Evolutionary conservation across 1,140 invertebrate genomes (phyloP).

Genomic region (Dryas iulia): DNA sequence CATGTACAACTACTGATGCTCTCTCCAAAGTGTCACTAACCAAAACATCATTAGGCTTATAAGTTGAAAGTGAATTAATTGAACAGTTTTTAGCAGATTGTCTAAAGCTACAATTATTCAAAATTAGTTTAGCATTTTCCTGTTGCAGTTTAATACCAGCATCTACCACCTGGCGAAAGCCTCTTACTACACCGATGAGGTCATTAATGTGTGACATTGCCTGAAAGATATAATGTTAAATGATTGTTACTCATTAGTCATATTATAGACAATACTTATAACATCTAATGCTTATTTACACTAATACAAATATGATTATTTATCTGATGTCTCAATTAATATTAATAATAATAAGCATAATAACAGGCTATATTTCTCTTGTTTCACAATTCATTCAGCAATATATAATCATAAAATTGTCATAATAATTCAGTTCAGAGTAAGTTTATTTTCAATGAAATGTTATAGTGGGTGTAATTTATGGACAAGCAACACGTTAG

Average conservation of each 20-base stretch:
- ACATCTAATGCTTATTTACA: too few species aligned
- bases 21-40: conserved; percentile 61
- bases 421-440: neutral
- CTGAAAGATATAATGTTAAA: conserved; percentile 44
- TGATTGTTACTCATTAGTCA: neutral
- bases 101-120: conserved; percentile 84
- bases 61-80: conserved; percentile 53
- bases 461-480: neutral
- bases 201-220: conserved; percentile 83
- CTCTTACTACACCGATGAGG: conserved; percentile 82
- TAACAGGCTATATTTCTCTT: too few species aligned
- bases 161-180: conserved; percentile 82
- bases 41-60: conserved; percentile 48
- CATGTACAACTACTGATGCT: conserved; percentile 60
- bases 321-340: too few species aligned
- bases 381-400: too few species aligned
- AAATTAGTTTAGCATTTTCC: conserved; percentile 79
- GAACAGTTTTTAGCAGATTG: conserved; percentile 70
- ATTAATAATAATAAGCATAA: too few species aligned
- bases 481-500: neutral
- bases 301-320: too few species aligned
- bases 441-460: neutral
- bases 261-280: neutral
- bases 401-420: neutral
- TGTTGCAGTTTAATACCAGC: conserved; percentile 82